These are phyloP conservation scores for Drosophila gunungcola DNA, from an alignment of 1,140 invertebrate genomes.

Conservation along the genomic window DNA sequence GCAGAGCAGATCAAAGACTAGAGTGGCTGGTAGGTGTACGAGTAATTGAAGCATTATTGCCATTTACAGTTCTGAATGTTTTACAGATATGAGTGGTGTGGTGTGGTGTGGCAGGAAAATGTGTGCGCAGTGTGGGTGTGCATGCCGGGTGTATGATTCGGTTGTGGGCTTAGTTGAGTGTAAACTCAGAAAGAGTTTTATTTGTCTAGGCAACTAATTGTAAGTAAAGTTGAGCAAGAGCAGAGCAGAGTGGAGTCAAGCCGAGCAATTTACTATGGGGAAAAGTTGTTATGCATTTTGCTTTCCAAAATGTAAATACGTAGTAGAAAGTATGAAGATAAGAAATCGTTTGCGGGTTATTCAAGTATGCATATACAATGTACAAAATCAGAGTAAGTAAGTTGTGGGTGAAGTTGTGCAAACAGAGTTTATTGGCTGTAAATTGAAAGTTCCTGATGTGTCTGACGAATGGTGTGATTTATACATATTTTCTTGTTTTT, in stretches of 20 bases:
- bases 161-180: slow-evolving; percentile 30
- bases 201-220: slow-evolving; percentile 79
- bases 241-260: slow-evolving; percentile 53
- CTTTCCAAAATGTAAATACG: slow-evolving; percentile 56
- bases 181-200: slow-evolving; percentile 61
- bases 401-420: slow-evolving; percentile 19
- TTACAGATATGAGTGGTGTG: slow-evolving; percentile 15
- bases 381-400: slow-evolving; percentile 24
- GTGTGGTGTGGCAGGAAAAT: slow-evolving; percentile 3
- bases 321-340: slow-evolving; percentile 55
- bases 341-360: slow-evolving; percentile 37
- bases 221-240: slow-evolving; percentile 63
- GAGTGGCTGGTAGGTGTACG: slow-evolving; percentile 30
- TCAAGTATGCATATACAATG: slow-evolving; percentile 33
- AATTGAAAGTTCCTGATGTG: slow-evolving; percentile 2
- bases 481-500: too few relatives aligned
- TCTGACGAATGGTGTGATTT: neutral
- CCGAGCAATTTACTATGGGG: slow-evolving; percentile 55
- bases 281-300: slow-evolving; percentile 66
- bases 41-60: slow-evolving; percentile 27
- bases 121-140: slow-evolving; percentile 29
- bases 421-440: slow-evolving; percentile 14
- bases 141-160: slow-evolving; percentile 49
- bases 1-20: slow-evolving; percentile 46
- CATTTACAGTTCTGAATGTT: slow-evolving; percentile 49